A percentile compares a stretch with the other conserved stretches of the same genome.
phyloP scores from a whole-genome alignment of 2,113 vertebrate genomes.

The Chelonoidis abingdonii region DNA sequence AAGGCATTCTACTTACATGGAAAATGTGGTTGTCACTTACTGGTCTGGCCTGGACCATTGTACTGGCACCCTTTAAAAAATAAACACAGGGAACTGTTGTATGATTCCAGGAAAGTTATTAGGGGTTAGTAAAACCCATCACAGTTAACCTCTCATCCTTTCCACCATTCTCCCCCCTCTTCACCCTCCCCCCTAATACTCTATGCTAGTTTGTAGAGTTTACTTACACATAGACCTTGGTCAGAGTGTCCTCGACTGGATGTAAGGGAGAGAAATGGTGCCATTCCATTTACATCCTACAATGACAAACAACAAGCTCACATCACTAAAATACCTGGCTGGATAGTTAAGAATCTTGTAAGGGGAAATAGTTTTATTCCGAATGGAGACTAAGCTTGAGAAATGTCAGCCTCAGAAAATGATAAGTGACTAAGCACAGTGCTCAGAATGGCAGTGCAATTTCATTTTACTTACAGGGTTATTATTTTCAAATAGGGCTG shows the following conservation, averaged over 20 bases:
- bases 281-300: neutral
- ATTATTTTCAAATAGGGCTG: neutral
- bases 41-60: neutral
- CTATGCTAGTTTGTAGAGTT: neutral
- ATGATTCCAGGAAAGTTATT: neutral
- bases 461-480: neutral
- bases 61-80: neutral
- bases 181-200: too few species aligned
- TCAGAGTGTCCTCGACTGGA: neutral
- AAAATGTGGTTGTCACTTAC: neutral
- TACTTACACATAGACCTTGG: neutral
- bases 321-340: neutral
- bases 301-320: neutral
- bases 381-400: neutral
- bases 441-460: neutral
- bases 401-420: neutral
- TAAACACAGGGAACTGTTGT: neutral
- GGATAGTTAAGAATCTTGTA: neutral
- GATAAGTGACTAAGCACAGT: neutral
- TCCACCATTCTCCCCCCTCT: too few species aligned
- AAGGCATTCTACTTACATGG: neutral
- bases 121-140: neutral
- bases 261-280: neutral
- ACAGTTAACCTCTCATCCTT: neutral
- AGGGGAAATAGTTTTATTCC: neutral